Conservation (phyloP, 2,888 invertebrate species). For the Netelia fuscicornis region DNA sequence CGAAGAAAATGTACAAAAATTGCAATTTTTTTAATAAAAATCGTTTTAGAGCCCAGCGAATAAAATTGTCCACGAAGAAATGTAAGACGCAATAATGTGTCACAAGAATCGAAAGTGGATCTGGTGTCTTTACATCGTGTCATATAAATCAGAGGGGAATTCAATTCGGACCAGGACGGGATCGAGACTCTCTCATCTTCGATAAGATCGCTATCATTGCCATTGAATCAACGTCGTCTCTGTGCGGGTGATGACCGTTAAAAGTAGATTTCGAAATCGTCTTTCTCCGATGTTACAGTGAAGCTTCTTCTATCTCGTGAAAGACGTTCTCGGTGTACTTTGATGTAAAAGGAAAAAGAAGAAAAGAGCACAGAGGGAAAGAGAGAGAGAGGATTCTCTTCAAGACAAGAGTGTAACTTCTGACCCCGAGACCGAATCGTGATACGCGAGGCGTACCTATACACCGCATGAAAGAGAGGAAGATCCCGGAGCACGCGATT, state of each 20-base stretch:
- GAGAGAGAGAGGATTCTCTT: slow-evolving; percentile 20
- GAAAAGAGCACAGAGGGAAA: slow-evolving; percentile 11
- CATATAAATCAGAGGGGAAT: slow-evolving; percentile 2
- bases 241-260: slow-evolving; percentile 52
- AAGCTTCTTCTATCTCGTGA: slow-evolving; percentile 18
- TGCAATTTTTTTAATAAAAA: no score
- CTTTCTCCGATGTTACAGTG: slow-evolving; percentile 1
- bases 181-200: background rate
- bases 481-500: slow-evolving; percentile 59
- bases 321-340: slow-evolving; percentile 4
- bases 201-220: slow-evolving; percentile 47
- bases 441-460: slow-evolving; percentile 37
- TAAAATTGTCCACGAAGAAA: no score
- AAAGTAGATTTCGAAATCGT: slow-evolving; percentile 53
- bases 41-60: no score
- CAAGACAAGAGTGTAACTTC: slow-evolving; percentile 62
- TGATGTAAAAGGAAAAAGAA: slow-evolving; percentile 15
- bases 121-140: background rate
- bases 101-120: background rate
- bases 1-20: no score
- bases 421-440: slow-evolving; percentile 65
- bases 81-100: no score
- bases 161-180: slow-evolving; percentile 10
- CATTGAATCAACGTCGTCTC: slow-evolving; percentile 37
- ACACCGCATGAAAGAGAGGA: slow-evolving; percentile 25